phyloP scores from a whole-genome alignment of 2,888 invertebrate genomes.

The Philopedon plagiatum region DNA sequence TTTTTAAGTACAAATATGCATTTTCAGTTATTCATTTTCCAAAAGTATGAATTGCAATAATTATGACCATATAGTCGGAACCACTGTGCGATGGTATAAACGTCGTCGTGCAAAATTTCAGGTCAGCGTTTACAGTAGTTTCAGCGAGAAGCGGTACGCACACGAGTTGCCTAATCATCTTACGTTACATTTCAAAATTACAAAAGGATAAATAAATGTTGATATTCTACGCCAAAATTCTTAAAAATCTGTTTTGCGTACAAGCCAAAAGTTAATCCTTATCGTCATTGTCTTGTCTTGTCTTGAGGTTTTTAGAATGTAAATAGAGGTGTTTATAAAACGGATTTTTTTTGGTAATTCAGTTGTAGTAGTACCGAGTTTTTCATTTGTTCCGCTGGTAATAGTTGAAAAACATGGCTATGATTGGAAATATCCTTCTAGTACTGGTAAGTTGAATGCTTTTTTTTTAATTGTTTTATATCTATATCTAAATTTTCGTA shows the following conservation, averaged over 20 bases:
- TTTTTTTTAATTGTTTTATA: not conserved
- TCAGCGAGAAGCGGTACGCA: no score
- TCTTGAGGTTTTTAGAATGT: not conserved
- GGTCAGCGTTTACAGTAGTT: no score
- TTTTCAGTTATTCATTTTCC: no score
- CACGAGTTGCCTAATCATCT: no score
- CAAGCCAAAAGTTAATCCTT: not conserved
- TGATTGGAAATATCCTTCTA: not conserved
- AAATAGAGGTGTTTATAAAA: not conserved
- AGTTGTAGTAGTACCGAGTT: not conserved
- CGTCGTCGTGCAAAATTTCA: no score
- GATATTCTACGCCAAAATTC: no score
- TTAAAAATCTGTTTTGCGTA: not conserved
- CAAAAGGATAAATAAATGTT: no score
- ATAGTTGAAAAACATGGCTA: not conserved
- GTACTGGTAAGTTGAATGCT: not conserved
- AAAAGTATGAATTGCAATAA: no score
- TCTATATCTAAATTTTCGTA: not conserved
- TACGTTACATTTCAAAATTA: no score
- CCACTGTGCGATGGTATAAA: no score
- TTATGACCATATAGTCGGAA: no score
- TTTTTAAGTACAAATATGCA: no score
- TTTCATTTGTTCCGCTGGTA: slow-evolving; percentile 2
- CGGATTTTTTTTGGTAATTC: not conserved
- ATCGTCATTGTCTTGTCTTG: not conserved